These are phyloP conservation scores for Coracopsis vasa DNA, from an alignment of 2,113 vertebrate genomes.

Conservation along the genomic window DNA sequence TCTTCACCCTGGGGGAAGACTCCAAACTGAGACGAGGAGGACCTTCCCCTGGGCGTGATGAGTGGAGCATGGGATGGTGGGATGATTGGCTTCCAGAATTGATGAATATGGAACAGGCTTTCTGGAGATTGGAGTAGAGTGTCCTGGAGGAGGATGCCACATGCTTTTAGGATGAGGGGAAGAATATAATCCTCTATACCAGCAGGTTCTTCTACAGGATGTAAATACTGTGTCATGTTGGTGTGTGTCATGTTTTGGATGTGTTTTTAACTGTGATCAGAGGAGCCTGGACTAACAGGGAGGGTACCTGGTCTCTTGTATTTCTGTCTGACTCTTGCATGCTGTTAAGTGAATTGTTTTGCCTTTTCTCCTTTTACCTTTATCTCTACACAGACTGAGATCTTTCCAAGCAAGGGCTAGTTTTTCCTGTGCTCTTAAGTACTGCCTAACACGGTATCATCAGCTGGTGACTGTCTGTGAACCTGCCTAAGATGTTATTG, in stretches of 20 bases:
- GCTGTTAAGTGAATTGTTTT: neutral
- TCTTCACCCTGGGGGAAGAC: neutral
- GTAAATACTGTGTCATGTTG: slow-evolving; percentile 2
- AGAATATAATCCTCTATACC: neutral
- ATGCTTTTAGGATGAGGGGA: slow-evolving; percentile 42
- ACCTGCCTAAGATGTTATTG: neutral
- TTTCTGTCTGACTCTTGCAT: neutral
- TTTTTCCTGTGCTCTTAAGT: neutral
- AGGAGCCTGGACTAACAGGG: neutral
- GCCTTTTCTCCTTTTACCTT: neutral
- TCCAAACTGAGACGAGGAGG: neutral
- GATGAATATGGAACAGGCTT: slow-evolving; percentile 16
- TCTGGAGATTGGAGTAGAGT: slow-evolving; percentile 33
- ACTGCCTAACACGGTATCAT: rapidly evolving
- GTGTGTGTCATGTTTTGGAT: neutral
- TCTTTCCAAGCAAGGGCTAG: neutral
- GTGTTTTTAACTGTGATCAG: slow-evolving; percentile 12
- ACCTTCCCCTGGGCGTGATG: rapidly evolving
- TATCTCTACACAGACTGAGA: neutral
- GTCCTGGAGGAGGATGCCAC: slow-evolving; percentile 40
- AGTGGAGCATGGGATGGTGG: neutral
- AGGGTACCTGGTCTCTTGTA: neutral
- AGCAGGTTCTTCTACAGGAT: slow-evolving; percentile 13
- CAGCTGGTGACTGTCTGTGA: neutral
- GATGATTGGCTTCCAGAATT: slow-evolving; percentile 6